phyloP scores from a whole-genome alignment of 2,113 vertebrate species.

The Tapirus terrestris region DNA sequence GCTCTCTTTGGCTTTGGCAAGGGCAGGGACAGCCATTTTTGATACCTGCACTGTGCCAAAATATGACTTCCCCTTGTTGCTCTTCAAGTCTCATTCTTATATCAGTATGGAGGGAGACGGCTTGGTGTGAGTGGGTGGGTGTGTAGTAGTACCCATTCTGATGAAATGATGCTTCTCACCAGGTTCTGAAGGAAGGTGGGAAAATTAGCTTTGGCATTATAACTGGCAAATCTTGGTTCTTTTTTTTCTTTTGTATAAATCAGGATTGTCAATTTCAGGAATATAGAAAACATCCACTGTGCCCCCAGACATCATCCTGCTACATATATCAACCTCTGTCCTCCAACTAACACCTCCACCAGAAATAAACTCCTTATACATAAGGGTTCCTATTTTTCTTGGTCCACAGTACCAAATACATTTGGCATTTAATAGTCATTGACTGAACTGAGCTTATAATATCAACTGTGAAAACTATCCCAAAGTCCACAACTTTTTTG shows the following conservation, averaged over 20 bases:
- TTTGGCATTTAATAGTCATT: neutral
- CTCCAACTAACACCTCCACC: no score
- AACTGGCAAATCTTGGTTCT: neutral
- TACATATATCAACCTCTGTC: neutral
- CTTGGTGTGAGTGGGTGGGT: no score
- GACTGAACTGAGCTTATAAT: neutral
- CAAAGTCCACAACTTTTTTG: neutral
- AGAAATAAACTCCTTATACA: neutral
- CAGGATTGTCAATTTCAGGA: neutral
- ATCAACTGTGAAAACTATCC: neutral
- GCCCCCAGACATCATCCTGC: neutral
- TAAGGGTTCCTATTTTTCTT: neutral
- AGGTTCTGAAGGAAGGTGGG: neutral
- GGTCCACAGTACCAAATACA: accelerated
- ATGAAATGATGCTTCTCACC: neutral
- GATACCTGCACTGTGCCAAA: neutral
- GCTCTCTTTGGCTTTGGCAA: neutral
- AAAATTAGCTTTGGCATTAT: neutral
- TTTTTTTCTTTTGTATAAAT: neutral
- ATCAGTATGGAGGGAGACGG: neutral
- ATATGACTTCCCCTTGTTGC: neutral
- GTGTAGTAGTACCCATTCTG: accelerated
- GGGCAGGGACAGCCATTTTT: neutral
- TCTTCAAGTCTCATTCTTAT: neutral
- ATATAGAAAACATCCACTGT: neutral